A percentile compares a stretch with the other conserved stretches of the same genome.
These are phyloP conservation scores for Sarcophaga subvicina DNA, from an alignment of 2,888 invertebrate species.

Conservation along the genomic window DNA sequence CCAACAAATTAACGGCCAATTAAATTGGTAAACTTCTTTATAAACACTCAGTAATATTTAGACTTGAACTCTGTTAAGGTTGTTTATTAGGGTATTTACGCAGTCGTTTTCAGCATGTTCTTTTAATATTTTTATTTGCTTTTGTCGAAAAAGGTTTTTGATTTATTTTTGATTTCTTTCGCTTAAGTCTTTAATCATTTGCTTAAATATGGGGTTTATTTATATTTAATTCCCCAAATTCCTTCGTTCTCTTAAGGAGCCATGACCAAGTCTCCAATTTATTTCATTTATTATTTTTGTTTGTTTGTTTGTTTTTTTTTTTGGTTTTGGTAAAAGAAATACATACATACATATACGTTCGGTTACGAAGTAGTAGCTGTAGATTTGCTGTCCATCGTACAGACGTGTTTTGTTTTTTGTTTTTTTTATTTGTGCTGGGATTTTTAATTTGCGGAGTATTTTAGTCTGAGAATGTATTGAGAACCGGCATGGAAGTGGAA, in stretches of 20 bases:
- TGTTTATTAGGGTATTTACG: background rate
- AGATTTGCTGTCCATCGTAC: slow-evolving; percentile 29
- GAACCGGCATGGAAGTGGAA: slow-evolving; percentile 51
- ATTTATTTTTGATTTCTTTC: slow-evolving; percentile 52
- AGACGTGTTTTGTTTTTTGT: slow-evolving; percentile 4
- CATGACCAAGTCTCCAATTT: slow-evolving; percentile 5
- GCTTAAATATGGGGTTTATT: slow-evolving; percentile 59
- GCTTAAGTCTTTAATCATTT: slow-evolving; percentile 66
- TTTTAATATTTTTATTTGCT: slow-evolving; percentile 15
- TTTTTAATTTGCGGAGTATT: background rate
- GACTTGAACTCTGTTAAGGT: background rate
- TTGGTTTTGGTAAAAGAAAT: background rate
- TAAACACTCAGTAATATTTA: background rate
- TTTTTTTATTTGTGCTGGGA: background rate
- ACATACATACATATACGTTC: background rate
- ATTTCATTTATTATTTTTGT: background rate
- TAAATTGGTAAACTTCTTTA: background rate
- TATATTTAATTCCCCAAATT: slow-evolving; percentile 23
- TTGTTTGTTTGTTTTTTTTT: background rate
- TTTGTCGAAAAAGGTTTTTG: slow-evolving; percentile 10
- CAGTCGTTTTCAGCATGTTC: slow-evolving; percentile 2
- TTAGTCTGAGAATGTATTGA: slow-evolving; percentile 52
- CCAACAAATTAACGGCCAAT: background rate
- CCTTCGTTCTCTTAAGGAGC: slow-evolving; percentile 39
- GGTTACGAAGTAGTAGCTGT: background rate